Evolutionary conservation across 1,140 invertebrate species (phyloP), one percentile per base, ranked within the genome.

Genomic region (Triops cancriformis): DNA sequence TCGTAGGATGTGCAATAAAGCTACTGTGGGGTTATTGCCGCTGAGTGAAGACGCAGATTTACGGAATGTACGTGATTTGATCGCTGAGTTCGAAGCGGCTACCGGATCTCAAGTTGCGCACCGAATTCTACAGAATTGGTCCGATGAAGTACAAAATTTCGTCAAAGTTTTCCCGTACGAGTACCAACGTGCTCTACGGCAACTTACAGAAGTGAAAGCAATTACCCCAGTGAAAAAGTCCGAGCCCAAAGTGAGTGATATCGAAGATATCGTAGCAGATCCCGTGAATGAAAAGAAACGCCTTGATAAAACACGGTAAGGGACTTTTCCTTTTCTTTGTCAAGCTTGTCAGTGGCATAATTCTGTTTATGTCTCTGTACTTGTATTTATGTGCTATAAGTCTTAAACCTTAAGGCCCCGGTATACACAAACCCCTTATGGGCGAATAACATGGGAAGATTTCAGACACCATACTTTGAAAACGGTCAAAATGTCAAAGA

Each of bases 91-190:
- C 83, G 87, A 91, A 41, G 87, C 93, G 37, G 93, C 95, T 83
- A 99, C 98, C 27, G 95, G 90, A 79, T 99, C 97, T 1, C 82
- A 91, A 76, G 89, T 98, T 76, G 97, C 96, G 26, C 84, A 89
- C 80, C 86, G 91, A 73, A 86, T 99, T 26, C 84, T 99, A 0
- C 86, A 90, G 43, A 89, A 93, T 78, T 99, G 97, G 94, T 90
- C 93, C 1, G 87, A 87, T 79, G 88, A 90, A 51, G 90, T 91
- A 10, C 88, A 89, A 37, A 88, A 92, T 82, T 98, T 99, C 84
- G 88, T 98, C 64, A 99, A 99, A 88, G 95, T 98, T 76, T 99
- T 99, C 87, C 98, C 98, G 0, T 94, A 94, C 82, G 98, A 99
- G 82, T 99, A 98, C 85, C 95, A 98, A 82, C 87, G 94, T 80